These are phyloP conservation scores for Cephalotes varians DNA, from an alignment of 2,888 invertebrate genomes.

Conservation along the genomic window DNA sequence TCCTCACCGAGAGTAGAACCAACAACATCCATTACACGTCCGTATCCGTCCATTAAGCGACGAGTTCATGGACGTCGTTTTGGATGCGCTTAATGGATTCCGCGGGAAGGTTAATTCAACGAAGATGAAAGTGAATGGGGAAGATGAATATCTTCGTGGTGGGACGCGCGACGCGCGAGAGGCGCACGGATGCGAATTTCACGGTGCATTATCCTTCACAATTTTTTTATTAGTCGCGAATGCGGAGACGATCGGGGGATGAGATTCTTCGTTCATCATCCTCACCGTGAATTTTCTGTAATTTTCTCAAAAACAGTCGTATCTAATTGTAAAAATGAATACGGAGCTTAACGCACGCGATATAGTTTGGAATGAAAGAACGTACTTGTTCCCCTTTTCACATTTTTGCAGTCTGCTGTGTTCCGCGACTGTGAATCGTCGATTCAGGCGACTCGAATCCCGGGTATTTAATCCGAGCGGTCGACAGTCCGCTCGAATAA, in stretches of 20 bases:
- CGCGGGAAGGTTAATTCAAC: conserved; percentile 59
- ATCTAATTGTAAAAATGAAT: background rate
- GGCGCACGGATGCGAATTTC: conserved; percentile 20
- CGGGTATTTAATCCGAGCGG: background rate
- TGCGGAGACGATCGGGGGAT: too few species aligned
- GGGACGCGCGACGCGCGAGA: background rate
- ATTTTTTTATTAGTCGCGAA: conserved; percentile 21
- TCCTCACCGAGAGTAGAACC: conserved; percentile 18
- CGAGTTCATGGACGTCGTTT: conserved; percentile 60
- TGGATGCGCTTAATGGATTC: conserved; percentile 61
- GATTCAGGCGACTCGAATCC: background rate
- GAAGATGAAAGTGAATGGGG: conserved; percentile 41
- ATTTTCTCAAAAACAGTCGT: background rate
- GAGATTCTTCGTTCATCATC: background rate
- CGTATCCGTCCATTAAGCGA: conserved; percentile 62
- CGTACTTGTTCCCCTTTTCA: background rate
- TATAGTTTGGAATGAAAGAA: background rate
- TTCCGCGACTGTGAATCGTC: background rate
- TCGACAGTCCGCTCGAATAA: background rate
- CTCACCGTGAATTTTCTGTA: background rate
- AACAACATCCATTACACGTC: conserved; percentile 62
- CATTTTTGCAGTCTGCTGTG: background rate
- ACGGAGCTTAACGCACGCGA: background rate
- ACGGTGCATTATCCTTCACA: conserved; percentile 10
- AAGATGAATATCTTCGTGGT: conserved; percentile 41